Evolutionary conservation across 35 echinoderm and acorn worm genomes (phyloP).

Genomic region (Amphiura filiformis): DNA sequence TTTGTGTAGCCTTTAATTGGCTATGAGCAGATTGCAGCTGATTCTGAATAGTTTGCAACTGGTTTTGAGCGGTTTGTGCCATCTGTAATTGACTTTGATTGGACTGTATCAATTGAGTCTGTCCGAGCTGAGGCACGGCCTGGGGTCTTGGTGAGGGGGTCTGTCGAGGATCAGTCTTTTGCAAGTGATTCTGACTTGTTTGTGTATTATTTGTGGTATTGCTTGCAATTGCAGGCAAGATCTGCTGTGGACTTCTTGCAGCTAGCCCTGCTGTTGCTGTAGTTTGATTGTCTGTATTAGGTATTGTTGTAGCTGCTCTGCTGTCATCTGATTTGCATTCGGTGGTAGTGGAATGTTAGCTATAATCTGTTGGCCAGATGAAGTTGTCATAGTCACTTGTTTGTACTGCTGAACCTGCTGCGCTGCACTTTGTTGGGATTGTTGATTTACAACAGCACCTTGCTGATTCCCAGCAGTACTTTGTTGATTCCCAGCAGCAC

Average conservation of each 20-base stretch:
- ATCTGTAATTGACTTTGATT: neutral
- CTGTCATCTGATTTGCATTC: neutral
- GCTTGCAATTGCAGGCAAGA: neutral
- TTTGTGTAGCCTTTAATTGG: neutral
- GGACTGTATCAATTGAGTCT: neutral
- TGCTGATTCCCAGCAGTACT: no score
- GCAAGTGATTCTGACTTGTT: neutral
- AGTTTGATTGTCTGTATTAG: no score
- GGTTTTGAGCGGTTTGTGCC: neutral
- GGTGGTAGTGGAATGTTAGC: neutral
- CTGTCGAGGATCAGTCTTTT: neutral
- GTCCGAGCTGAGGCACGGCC: neutral
- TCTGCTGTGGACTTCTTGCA: neutral
- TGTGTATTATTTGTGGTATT: neutral
- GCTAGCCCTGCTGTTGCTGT: no score
- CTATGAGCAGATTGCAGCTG: neutral
- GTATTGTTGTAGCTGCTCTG: slow-evolving; percentile 24
- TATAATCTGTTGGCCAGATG: neutral
- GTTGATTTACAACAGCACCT: slow-evolving; percentile 23
- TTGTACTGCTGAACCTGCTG: neutral
- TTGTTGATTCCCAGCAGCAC: slow-evolving; percentile 31
- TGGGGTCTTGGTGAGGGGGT: neutral
- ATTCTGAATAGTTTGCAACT: neutral
- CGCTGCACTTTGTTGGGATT: slow-evolving; percentile 5
- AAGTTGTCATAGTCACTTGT: neutral